phyloP scores from a whole-genome alignment of 1,140 invertebrate genomes.

The Andrena cerasifolii region DNA sequence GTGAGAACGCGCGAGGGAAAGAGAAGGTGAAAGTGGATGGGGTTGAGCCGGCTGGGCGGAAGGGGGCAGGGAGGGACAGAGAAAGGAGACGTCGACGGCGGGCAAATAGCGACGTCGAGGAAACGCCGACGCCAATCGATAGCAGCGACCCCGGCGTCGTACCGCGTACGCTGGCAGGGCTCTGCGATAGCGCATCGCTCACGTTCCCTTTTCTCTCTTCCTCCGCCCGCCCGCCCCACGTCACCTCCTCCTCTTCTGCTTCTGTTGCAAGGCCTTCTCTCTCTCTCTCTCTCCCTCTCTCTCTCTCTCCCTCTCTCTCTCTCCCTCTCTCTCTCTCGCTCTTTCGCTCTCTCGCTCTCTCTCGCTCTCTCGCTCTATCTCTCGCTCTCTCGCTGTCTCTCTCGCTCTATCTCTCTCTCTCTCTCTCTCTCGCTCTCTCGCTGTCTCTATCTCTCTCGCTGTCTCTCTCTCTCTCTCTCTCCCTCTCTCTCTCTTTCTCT shows the following conservation, averaged over 20 bases:
- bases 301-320: constrained; percentile 6
- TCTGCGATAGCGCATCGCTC: constrained; percentile 63
- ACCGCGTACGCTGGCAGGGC: constrained; percentile 61
- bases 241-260: too few species aligned
- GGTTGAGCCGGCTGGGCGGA: too few species aligned
- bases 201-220: constrained; percentile 21
- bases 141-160: constrained; percentile 65
- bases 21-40: neutral
- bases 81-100: constrained; percentile 42
- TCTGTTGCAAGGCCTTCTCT: too few species aligned
- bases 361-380: constrained; percentile 6
- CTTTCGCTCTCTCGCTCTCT: constrained; percentile 1
- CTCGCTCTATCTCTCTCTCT: constrained; percentile 4
- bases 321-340: constrained; percentile 25
- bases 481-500: constrained; percentile 14
- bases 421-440: constrained; percentile 11
- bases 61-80: constrained; percentile 6
- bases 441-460: constrained; percentile 22
- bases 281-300: neutral
- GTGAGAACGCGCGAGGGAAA: constrained; percentile 15
- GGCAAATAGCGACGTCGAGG: constrained; percentile 64
- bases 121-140: constrained; percentile 71
- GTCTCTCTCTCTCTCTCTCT: constrained; percentile 23
- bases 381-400: constrained; percentile 31
- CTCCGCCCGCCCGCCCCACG: too few species aligned